A percentile compares a stretch with the other conserved stretches of the same genome.
Conservation (phyloP, 2,797 vertebrate species). For the Mormyrus proboscirostris region DNA sequence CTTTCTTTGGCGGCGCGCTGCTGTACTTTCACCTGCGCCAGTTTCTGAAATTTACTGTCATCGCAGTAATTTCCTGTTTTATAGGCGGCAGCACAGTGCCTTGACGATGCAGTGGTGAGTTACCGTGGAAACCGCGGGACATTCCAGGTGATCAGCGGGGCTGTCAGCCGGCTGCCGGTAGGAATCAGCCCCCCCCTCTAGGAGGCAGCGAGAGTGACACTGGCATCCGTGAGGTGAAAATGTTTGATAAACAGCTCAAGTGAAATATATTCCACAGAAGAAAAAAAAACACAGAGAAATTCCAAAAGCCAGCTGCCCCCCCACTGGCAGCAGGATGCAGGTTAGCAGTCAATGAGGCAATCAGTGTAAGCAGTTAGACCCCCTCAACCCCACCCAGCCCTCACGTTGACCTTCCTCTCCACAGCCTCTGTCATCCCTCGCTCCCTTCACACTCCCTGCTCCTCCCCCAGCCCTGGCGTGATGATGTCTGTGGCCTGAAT, state of each 20-base stretch:
- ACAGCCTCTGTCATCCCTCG: neutral
- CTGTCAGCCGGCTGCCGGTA: constrained; percentile 38
- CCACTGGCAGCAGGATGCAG: neutral
- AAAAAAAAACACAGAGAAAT: neutral
- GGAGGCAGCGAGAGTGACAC: constrained; percentile 18
- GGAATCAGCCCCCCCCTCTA: constrained; percentile 29
- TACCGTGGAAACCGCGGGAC: constrained; percentile 16
- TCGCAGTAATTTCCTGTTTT: neutral
- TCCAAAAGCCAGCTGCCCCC: neutral
- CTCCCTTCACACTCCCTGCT: neutral
- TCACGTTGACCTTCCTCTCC: neutral
- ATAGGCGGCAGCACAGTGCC: neutral
- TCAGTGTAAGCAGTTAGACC: neutral
- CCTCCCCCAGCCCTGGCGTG: neutral
- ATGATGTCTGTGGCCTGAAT: neutral
- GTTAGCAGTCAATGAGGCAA: neutral
- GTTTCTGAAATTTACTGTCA: neutral
- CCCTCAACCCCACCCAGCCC: neutral
- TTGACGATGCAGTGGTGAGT: constrained; percentile 1
- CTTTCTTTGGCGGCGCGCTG: neutral
- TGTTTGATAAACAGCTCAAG: constrained; percentile 8
- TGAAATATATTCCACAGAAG: neutral
- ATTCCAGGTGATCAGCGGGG: constrained; percentile 25
- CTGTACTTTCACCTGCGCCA: neutral
- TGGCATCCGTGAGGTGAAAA: constrained; percentile 34